Evolutionary conservation across 2,888 invertebrate genomes (phyloP), one percentile per base, ranked within the genome.

Genomic region (Cantharis rustica): DNA sequence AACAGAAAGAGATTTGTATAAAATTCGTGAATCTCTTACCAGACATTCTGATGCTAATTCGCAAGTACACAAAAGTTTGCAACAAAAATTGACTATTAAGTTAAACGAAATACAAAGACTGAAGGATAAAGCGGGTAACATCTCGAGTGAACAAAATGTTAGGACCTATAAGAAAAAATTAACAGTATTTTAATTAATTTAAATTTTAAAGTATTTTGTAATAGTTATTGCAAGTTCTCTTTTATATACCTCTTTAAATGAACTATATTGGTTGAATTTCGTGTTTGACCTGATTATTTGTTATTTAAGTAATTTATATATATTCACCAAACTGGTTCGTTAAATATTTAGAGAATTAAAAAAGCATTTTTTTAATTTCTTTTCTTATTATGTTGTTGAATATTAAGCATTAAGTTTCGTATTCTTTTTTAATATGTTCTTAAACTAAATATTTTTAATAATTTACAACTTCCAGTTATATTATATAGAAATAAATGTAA

Each of bases 161-260:
- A 90, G 95, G 79, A 93, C 92, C 81, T 93, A 93, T 84, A 93
- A 93, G 86, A 92, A 92, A 82, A 95, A 95, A 88, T 90, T 95
- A 88, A 92, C 93, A 66, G 90, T 94, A 81, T 96, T 96, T 90
- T 95, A 90, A 89, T 75, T 75, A 16, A 16, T 66, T 20, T n/a
- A n/a, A 47, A n/a, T 7, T n/a, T n/a, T 1, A 47, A 47, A n/a
- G 47, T 47, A 47, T 47, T 47, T n/a, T 47, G n/a, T 47, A 47
- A 47, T 47, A 47, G 7, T 47, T 47, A 47, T 47, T 47, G 7
- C n/a, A n/a, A 47, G n/a, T n/a, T 47, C n/a, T n/a, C 9, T 47
- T 47, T 47, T 47, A 47, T 47, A 47, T 47, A 10, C 7, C 11
- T 13, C 31, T 31, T 11, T 31, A 31, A 31, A 47, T 47, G 47